Conservation (phyloP, 1,140 invertebrate species). For the Meloidogyne exigua region DNA sequence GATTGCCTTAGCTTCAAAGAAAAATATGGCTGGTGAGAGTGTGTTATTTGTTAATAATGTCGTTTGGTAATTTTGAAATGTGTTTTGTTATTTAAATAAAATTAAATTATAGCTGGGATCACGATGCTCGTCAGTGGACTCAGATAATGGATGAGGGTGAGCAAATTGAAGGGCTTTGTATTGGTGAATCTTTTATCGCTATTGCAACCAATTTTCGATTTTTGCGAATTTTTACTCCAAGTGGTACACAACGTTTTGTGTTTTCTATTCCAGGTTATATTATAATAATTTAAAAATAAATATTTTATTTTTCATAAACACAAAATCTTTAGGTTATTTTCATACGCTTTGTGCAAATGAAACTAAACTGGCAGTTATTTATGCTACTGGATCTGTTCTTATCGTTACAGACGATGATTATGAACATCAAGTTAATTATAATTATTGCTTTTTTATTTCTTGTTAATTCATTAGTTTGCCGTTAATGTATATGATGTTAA, state of each 20-base stretch:
- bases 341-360: constrained; percentile 26
- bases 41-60: not conserved
- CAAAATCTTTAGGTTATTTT: constrained; percentile 5
- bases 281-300: not conserved
- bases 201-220: constrained; percentile 21
- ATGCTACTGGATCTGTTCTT: constrained; percentile 27
- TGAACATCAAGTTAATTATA: constrained; percentile 31
- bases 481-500: constrained; percentile 28
- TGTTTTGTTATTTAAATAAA: not conserved
- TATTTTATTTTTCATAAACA: not conserved
- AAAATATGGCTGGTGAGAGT: constrained; percentile 27
- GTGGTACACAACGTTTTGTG: constrained; percentile 31
- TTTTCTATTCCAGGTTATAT: constrained; percentile 13
- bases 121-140: constrained; percentile 25
- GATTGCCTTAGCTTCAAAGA: constrained; percentile 29
- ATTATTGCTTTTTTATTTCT: constrained; percentile 9
- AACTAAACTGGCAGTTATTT: constrained; percentile 8
- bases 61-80: not conserved
- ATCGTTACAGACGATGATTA: constrained; percentile 29
- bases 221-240: constrained; percentile 32
- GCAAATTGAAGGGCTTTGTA: constrained; percentile 20
- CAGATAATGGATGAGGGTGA: constrained; percentile 21
- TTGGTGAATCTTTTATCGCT: constrained; percentile 28
- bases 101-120: constrained; percentile 22
- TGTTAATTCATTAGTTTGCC: constrained; percentile 7